These are phyloP conservation scores for Platyscelio sp. DNA, from an alignment of 2,888 invertebrate species.

Conservation along the genomic window DNA sequence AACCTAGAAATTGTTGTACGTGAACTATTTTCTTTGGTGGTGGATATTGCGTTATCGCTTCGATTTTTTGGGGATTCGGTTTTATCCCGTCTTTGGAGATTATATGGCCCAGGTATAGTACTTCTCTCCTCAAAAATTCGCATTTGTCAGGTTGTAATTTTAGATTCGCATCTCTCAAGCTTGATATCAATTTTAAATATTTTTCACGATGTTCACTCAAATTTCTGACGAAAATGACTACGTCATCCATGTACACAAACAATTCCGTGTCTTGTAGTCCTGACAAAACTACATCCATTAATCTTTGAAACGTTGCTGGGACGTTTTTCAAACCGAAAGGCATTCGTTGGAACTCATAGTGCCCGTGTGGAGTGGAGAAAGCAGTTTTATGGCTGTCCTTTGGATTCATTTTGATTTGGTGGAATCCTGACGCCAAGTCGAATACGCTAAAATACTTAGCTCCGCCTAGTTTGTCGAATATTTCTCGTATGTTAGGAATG, in stretches of 20 bases:
- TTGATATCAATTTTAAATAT: conserved; percentile 48
- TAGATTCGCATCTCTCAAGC: background rate
- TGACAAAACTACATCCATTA: background rate
- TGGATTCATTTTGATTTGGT: background rate
- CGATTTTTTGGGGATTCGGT: background rate
- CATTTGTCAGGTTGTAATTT: conserved; percentile 12
- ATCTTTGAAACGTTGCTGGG: background rate
- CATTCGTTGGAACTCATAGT: background rate
- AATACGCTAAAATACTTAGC: background rate
- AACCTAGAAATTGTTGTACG: conserved; percentile 64
- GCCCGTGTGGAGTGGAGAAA: background rate
- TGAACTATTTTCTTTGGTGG: background rate
- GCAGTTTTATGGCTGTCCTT: background rate
- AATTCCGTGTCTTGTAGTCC: background rate
- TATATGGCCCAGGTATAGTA: conserved; percentile 11
- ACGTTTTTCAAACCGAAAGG: background rate
- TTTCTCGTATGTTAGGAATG: background rate
- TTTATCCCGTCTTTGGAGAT: conserved; percentile 7
- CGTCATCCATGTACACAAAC: background rate
- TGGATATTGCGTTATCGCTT: background rate
- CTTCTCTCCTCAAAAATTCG: conserved; percentile 4
- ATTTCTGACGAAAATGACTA: background rate
- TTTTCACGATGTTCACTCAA: conserved; percentile 54
- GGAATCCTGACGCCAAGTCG: background rate
- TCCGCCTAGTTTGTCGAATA: background rate